Conservation (phyloP, 2,113 vertebrate genomes). For the Tretioscincus oriximinensis region DNA sequence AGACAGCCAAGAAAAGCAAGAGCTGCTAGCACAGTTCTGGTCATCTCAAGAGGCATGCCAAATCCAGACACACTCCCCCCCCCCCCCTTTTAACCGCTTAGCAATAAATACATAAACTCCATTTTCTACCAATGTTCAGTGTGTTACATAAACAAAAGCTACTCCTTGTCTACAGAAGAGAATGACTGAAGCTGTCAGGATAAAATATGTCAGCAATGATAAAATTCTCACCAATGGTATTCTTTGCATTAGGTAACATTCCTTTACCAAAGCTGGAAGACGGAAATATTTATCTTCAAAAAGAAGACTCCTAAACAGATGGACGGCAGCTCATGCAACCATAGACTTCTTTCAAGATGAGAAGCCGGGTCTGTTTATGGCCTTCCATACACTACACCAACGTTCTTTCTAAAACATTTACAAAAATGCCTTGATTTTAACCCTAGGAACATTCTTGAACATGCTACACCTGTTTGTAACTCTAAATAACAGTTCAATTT, state of each 20-base stretch:
- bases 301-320: slow-evolving; percentile 12
- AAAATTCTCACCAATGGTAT: slow-evolving; percentile 37
- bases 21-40: background rate
- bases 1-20: background rate
- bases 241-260: slow-evolving; percentile 85
- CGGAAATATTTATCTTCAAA: slow-evolving; percentile 38
- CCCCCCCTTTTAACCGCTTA: background rate
- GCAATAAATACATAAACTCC: background rate
- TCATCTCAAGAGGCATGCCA: background rate
- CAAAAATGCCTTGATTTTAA: background rate
- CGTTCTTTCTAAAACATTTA: background rate
- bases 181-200: background rate
- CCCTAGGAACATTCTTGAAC: background rate
- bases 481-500: background rate
- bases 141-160: background rate
- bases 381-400: background rate
- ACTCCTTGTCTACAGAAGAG: background rate
- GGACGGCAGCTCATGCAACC: fast-evolving
- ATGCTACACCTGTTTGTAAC: background rate
- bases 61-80: background rate
- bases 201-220: background rate
- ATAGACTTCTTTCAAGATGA: background rate
- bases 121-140: background rate
- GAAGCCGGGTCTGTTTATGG: background rate
- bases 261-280: slow-evolving; percentile 78